phyloP scores from a whole-genome alignment of 2,888 invertebrate species.

The Drosophila mercatorum region DNA sequence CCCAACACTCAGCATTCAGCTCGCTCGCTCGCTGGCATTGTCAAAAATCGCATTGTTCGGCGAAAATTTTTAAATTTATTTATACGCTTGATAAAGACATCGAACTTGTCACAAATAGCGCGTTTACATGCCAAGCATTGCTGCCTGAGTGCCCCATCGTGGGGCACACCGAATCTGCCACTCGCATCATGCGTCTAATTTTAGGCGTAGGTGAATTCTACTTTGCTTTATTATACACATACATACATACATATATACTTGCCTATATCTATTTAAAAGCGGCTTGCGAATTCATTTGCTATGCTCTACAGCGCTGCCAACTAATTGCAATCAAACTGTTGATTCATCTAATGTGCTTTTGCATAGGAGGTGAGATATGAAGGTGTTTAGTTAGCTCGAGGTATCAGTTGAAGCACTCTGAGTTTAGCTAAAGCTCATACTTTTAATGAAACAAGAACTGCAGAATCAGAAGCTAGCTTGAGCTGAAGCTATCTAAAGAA shows the following conservation, averaged over 20 bases:
- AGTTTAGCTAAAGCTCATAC: background rate
- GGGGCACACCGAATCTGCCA: slow-evolving; percentile 14
- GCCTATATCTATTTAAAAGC: slow-evolving; percentile 6
- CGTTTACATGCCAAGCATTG: slow-evolving; percentile 64
- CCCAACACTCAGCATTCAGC: slow-evolving; percentile 60
- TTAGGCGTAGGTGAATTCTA: slow-evolving; percentile 63
- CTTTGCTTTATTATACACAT: background rate
- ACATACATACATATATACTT: background rate
- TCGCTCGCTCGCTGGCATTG: slow-evolving; percentile 52
- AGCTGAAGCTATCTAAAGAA: background rate
- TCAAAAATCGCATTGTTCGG: slow-evolving; percentile 64
- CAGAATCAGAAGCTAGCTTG: background rate
- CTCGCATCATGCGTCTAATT: slow-evolving; percentile 75
- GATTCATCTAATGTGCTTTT: slow-evolving; percentile 41
- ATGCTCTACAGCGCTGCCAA: slow-evolving; percentile 19
- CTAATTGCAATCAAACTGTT: slow-evolving; percentile 37
- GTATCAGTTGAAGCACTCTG: background rate
- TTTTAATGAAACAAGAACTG: background rate
- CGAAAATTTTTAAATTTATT: slow-evolving; percentile 46
- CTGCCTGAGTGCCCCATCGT: slow-evolving; percentile 28
- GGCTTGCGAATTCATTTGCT: slow-evolving; percentile 12
- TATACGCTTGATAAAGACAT: slow-evolving; percentile 78
- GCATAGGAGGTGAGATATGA: background rate
- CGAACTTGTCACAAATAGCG: slow-evolving; percentile 82
- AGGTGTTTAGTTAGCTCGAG: background rate